These are phyloP conservation scores for Capreolus pygargus DNA, from an alignment of 2,113 vertebrate species.

Conservation along the genomic window DNA sequence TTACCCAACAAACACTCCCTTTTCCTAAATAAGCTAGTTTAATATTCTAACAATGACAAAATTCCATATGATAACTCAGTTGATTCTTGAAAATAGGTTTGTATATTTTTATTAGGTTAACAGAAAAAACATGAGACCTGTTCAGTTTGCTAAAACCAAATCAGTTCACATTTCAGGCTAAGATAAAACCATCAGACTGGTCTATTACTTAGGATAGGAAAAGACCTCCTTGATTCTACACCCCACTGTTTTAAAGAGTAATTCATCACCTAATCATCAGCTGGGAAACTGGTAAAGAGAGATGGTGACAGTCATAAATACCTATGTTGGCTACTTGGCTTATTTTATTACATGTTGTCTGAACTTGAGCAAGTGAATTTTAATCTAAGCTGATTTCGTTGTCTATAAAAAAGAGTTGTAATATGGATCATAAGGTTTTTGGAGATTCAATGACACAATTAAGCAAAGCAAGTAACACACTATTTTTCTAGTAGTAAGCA, in stretches of 20 bases:
- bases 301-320: background rate
- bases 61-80: background rate
- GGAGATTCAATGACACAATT: background rate
- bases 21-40: background rate
- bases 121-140: background rate
- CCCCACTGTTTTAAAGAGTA: background rate
- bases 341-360: background rate
- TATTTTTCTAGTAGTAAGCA: background rate
- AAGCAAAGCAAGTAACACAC: background rate
- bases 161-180: background rate
- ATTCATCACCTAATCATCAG: background rate
- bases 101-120: background rate
- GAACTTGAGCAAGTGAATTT: constrained; percentile 17
- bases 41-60: background rate
- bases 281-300: background rate
- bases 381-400: background rate
- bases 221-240: background rate
- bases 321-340: background rate
- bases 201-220: background rate
- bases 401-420: background rate
- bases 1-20: background rate
- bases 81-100: background rate
- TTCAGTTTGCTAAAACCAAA: constrained; percentile 29
- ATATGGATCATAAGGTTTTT: background rate
- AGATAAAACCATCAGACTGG: background rate